Conservation (phyloP, 2,888 invertebrate genomes). For the Tetropium fuscum region DNA sequence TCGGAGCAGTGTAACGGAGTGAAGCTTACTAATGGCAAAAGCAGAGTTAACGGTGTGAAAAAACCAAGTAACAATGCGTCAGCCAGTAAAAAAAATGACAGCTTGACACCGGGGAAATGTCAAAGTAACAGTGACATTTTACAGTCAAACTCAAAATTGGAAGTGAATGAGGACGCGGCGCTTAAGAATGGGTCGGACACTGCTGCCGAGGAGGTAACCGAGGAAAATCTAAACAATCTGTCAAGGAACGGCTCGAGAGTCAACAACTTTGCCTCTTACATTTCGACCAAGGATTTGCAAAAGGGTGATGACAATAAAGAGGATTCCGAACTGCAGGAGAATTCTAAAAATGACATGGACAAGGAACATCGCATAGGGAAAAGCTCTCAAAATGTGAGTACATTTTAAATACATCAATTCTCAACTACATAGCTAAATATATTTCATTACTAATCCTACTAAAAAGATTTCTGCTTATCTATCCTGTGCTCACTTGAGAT, state of each 20-base stretch:
- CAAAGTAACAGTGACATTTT: slow-evolving; percentile 47
- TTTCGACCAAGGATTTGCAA: slow-evolving; percentile 66
- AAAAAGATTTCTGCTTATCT: not conserved
- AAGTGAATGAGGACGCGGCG: slow-evolving; percentile 41
- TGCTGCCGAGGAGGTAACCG: slow-evolving; percentile 38
- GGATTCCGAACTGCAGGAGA: slow-evolving; percentile 26
- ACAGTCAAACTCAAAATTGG: slow-evolving; percentile 45
- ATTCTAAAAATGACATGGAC: slow-evolving; percentile 44
- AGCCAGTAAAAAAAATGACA: slow-evolving; percentile 35
- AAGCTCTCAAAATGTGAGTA: slow-evolving; percentile 42
- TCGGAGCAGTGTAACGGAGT: slow-evolving; percentile 29
- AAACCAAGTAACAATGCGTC: slow-evolving; percentile 35
- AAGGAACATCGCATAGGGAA: slow-evolving; percentile 40
- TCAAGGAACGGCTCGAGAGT: slow-evolving; percentile 54
- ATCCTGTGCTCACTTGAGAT: too few relatives aligned
- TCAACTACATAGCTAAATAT: not conserved
- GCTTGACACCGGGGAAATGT: slow-evolving; percentile 34
- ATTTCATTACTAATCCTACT: slow-evolving; percentile 10
- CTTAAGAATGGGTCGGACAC: slow-evolving; percentile 39
- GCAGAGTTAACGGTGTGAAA: slow-evolving; percentile 31
- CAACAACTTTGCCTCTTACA: slow-evolving; percentile 74
- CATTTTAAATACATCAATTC: not conserved
- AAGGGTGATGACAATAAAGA: slow-evolving; percentile 63
- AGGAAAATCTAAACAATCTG: slow-evolving; percentile 17
- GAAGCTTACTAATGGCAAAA: slow-evolving; percentile 30